Evolutionary conservation across 1,140 invertebrate genomes (phyloP).

Genomic region (Luehdorfia chinensis): DNA sequence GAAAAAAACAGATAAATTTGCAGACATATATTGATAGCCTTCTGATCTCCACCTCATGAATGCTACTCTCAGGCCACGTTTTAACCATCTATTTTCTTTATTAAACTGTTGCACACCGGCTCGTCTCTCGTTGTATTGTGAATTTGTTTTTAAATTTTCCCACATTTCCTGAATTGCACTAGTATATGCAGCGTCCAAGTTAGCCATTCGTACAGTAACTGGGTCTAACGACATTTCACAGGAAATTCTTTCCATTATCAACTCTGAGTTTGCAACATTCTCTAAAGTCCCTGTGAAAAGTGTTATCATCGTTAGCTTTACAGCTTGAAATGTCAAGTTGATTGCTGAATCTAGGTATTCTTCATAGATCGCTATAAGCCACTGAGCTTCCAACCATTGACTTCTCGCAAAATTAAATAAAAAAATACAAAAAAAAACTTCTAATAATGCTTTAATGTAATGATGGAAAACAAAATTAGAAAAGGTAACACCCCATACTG

Average conservation of each 20-base stretch:
- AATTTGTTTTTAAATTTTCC: conserved; percentile 26
- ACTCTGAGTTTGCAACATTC: conserved; percentile 82
- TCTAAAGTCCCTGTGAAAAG: conserved; percentile 83
- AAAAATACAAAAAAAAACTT: too few species aligned
- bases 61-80: conserved; percentile 81
- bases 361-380: too few species aligned
- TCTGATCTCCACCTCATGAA: conserved; percentile 80
- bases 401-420: too few species aligned
- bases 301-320: too few species aligned
- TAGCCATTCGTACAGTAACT: conserved; percentile 80
- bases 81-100: conserved; percentile 84
- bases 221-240: conserved; percentile 82
- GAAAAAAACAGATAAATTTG: conserved; percentile 83
- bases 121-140: conserved; percentile 23
- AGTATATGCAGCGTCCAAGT: conserved; percentile 65
- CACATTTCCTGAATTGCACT: conserved; percentile 26
- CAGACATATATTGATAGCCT: conserved; percentile 76
- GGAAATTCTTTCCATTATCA: conserved; percentile 90
- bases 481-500: too few species aligned
- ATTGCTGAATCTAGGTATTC: too few species aligned
- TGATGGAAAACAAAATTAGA: too few species aligned
- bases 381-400: too few species aligned
- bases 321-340: too few species aligned
- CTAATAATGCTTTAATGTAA: too few species aligned
- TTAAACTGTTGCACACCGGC: conserved; percentile 79